phyloP scores from a whole-genome alignment of 2,797 vertebrate species.

The Falco concolor region DNA sequence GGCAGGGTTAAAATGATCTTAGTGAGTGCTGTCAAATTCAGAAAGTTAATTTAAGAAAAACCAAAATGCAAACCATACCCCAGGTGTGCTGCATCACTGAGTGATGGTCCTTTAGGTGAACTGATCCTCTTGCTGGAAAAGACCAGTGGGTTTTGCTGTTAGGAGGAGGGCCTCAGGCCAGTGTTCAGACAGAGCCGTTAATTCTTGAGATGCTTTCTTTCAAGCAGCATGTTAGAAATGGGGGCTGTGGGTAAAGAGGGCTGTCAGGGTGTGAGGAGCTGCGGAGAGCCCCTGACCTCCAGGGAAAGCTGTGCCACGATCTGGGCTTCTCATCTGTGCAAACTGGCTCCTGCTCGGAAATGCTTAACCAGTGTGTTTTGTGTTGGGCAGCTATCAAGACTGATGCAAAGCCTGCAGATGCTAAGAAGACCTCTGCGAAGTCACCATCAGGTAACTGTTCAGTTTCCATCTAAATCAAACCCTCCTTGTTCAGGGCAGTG shows the following conservation, averaged over 20 bases:
- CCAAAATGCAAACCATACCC: accelerated
- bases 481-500: not conserved
- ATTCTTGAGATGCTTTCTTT: not conserved
- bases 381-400: constrained; percentile 80
- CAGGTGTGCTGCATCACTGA: accelerated
- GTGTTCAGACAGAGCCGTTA: accelerated
- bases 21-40: not conserved
- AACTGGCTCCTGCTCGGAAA: not conserved
- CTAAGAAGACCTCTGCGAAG: constrained; percentile 81
- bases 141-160: accelerated
- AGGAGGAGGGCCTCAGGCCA: not conserved
- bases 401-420: constrained; percentile 80
- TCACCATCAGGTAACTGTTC: constrained; percentile 79
- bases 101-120: accelerated
- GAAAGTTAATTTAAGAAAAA: not conserved
- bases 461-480: accelerated
- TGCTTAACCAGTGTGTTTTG: not conserved
- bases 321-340: not conserved
- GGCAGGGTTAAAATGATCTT: not conserved
- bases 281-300: not conserved
- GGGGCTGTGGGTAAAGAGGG: not conserved
- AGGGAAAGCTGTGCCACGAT: not conserved
- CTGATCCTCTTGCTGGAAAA: not conserved
- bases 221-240: not conserved
- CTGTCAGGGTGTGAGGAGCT: accelerated